Percentiles rank a stretch among this genome's conserved stretches.
phyloP scores from a whole-genome alignment of 2,113 vertebrate species.

The Chunga burmeisteri region DNA sequence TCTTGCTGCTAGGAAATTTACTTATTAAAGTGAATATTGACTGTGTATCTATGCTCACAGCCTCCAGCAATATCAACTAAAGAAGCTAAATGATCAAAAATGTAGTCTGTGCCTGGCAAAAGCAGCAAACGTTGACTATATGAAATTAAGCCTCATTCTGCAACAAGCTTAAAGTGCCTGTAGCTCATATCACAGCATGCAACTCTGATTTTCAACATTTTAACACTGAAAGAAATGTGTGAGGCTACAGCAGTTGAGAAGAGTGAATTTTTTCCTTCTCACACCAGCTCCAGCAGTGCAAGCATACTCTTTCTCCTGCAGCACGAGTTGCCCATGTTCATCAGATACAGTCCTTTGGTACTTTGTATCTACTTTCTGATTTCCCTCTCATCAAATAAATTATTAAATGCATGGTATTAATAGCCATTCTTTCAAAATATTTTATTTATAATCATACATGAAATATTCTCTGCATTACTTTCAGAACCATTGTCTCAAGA shows the following conservation, averaged over 20 bases:
- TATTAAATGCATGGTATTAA: neutral
- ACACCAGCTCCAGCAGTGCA: neutral
- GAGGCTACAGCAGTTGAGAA: neutral
- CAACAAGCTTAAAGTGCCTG: neutral
- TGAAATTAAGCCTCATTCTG: neutral
- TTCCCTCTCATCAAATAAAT: neutral
- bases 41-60: neutral
- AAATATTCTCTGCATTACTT: neutral
- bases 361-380: neutral
- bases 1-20: constrained; percentile 1
- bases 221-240: neutral
- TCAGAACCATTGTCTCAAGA: neutral
- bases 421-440: neutral
- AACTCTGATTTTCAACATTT: neutral
- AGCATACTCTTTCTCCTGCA: neutral
- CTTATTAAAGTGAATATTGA: constrained; percentile 52
- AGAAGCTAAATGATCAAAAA: neutral
- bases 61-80: neutral
- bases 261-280: neutral
- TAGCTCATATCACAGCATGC: neutral
- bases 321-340: neutral
- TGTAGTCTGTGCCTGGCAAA: neutral
- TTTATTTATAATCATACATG: neutral
- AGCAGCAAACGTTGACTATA: neutral
- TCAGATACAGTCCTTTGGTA: neutral